A percentile compares a stretch with the other conserved stretches of the same genome.
phyloP scores from a whole-genome alignment of 2,797 vertebrate genomes.

The Hippocampus kuda region DNA sequence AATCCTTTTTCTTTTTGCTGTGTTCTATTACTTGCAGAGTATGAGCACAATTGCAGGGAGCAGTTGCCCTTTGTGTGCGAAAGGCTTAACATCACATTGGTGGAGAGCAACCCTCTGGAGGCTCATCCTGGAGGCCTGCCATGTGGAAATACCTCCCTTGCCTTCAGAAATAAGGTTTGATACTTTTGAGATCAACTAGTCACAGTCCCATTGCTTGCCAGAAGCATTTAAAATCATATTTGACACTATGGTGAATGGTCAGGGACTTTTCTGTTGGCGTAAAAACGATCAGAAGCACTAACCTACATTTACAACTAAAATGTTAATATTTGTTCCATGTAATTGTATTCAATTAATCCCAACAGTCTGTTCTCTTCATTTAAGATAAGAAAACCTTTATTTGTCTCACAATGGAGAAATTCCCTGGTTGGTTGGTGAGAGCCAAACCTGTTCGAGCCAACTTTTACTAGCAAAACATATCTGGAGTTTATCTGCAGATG shows the following conservation, averaged over 20 bases:
- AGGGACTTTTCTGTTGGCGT: no score
- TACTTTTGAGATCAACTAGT: background rate
- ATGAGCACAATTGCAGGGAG: slow-evolving; percentile 30
- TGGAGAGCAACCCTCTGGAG: slow-evolving; percentile 70
- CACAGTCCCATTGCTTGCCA: background rate
- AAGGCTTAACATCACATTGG: slow-evolving; percentile 72
- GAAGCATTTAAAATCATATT: background rate
- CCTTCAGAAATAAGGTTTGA: slow-evolving; percentile 83
- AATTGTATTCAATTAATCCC: background rate
- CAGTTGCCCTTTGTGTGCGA: slow-evolving; percentile 82
- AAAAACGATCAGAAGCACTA: no score
- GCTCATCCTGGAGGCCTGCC: slow-evolving; percentile 50
- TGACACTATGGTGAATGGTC: background rate
- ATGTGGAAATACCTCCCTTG: slow-evolving; percentile 59
- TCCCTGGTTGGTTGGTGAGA: no score
- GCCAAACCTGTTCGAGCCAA: no score
- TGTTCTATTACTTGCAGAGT: slow-evolving; percentile 35
- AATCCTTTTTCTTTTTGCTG: background rate
- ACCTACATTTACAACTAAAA: background rate
- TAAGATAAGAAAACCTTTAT: no score
- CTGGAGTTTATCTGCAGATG: no score
- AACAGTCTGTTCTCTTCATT: background rate
- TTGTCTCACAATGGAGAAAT: no score
- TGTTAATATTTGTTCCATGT: background rate
- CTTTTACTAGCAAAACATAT: no score